A percentile compares a stretch with the other conserved stretches of the same genome.
phyloP scores from a whole-genome alignment of 2,797 vertebrate species.

The Mormyrops boulengeri region DNA sequence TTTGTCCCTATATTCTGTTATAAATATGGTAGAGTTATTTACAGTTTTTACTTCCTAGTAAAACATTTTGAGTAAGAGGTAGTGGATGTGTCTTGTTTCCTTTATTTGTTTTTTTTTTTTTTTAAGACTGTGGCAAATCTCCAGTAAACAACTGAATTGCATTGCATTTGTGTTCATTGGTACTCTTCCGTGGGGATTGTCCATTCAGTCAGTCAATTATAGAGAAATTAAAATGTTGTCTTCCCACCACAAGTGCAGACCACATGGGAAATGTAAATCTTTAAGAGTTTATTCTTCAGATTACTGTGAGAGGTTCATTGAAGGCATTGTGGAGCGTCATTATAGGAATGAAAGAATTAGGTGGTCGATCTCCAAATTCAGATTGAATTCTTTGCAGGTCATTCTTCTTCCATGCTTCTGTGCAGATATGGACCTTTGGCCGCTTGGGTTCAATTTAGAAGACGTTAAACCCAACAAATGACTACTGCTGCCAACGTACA shows the following conservation, averaged over 20 bases:
- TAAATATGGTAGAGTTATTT: neutral
- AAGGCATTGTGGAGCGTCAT: conserved; percentile 62
- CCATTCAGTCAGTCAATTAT: conserved; percentile 57
- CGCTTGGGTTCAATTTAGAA: conserved; percentile 58
- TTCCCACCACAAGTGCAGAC: conserved; percentile 54
- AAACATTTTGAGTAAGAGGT: neutral
- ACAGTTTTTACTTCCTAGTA: neutral
- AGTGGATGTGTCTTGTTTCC: neutral
- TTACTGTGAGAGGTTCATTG: conserved; percentile 73
- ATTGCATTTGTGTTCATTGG: conserved; percentile 25
- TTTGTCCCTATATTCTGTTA: neutral
- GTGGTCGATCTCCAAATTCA: conserved; percentile 62
- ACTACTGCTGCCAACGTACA: conserved; percentile 52
- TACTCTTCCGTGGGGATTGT: conserved; percentile 38
- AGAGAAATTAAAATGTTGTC: conserved; percentile 63
- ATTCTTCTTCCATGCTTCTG: conserved; percentile 53
- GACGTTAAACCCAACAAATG: conserved; percentile 44
- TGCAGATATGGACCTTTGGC: conserved; percentile 49
- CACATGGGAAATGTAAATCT: conserved; percentile 55
- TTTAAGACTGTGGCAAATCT: neutral
- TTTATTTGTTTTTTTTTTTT: neutral
- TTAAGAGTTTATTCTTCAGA: conserved; percentile 54
- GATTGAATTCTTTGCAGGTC: conserved; percentile 59
- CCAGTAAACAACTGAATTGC: neutral
- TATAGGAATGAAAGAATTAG: conserved; percentile 62